A percentile compares a stretch with the other conserved stretches of the same genome.
Evolutionary conservation across 2,888 invertebrate species (phyloP).

Genomic region (Azorinus chamasolen): DNA sequence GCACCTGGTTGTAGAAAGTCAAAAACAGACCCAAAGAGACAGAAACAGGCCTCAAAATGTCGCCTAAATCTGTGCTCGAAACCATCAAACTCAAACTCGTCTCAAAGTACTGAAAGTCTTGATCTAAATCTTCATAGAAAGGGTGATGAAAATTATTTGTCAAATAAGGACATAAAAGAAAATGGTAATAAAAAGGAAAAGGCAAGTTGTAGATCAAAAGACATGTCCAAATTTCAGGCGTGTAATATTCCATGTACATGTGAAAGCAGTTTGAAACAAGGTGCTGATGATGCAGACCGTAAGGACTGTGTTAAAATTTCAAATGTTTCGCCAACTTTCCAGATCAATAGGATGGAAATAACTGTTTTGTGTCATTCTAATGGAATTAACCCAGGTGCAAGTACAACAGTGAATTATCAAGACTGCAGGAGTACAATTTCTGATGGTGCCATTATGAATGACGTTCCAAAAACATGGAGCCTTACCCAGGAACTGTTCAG

Average conservation of each 20-base stretch:
- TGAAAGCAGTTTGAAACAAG: constrained; percentile 35
- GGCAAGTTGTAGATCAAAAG: constrained; percentile 78
- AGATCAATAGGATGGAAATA: constrained; percentile 42
- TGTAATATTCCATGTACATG: constrained; percentile 35
- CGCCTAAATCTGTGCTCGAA: constrained; percentile 71
- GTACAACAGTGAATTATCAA: constrained; percentile 36
- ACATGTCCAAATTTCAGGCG: constrained; percentile 77
- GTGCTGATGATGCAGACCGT: constrained; percentile 36
- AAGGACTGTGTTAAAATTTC: constrained; percentile 59
- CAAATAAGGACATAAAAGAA: constrained; percentile 76
- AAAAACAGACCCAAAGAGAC: constrained; percentile 68
- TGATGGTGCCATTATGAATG: constrained; percentile 54
- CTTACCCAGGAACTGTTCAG: constrained; percentile 87
- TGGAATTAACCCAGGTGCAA: constrained; percentile 46
- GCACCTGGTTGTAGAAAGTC: constrained; percentile 40
- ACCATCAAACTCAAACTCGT: constrained; percentile 75
- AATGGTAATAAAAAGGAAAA: constrained; percentile 72
- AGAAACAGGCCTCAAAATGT: constrained; percentile 73
- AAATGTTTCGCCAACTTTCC: constrained; percentile 46
- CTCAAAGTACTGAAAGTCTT: constrained; percentile 79
- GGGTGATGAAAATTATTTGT: constrained; percentile 69
- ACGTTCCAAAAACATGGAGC: constrained; percentile 84
- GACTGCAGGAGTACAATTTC: constrained; percentile 46
- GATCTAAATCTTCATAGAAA: constrained; percentile 72
- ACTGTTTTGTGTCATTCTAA: constrained; percentile 54